Evolutionary conservation across 1,140 invertebrate species (phyloP), one percentile per base, ranked within the genome.

Genomic region (Mactra quadrangularis): DNA sequence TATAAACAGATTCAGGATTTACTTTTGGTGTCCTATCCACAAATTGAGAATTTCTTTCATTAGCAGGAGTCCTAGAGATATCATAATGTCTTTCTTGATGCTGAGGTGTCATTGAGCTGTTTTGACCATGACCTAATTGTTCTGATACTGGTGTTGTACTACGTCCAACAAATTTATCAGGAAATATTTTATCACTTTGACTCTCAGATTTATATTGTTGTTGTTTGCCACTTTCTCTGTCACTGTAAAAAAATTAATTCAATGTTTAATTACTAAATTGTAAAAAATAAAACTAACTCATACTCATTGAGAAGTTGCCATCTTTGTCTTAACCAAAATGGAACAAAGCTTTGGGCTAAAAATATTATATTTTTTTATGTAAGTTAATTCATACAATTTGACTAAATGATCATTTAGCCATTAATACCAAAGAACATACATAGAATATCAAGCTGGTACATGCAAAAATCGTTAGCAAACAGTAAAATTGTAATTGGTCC

Each of bases 171-270:
- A 53, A 82, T 45, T 71, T 82, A 6, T 75, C 68, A 31, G 79
- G 70, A 41, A 82, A 82, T 9, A 82, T 55, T 64, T 41, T 82
- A 29, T 82, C 70, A 38, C 19, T 74, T 9, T 62, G n/a, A 31
- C 38, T 72, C 1, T 78, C 22, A 38, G 38, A 41, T 15, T 41
- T 41, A 7, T 22, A 9, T 27, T n/a, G n/a, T 15, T 70, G 19
- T 29, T 47, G 11, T 15, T 35, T 70, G 41, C 9, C 64, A 29
- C 31, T 70, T n/a, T 86, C 84, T 83, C 84, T 86, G 19, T 86
- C 84, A 86, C 84, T 86, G 50, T 0, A 85, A 85, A 55, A 52
- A 33, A 0, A 41, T 7, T 7, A 7, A 41, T 41, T 41, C 38
- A 41, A 7, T 41, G 38, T 41, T 41, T 41, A 41, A 52, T 3